Evolutionary conservation across 2,888 invertebrate species (phyloP).

Genomic region (Allolobophora icterica): DNA sequence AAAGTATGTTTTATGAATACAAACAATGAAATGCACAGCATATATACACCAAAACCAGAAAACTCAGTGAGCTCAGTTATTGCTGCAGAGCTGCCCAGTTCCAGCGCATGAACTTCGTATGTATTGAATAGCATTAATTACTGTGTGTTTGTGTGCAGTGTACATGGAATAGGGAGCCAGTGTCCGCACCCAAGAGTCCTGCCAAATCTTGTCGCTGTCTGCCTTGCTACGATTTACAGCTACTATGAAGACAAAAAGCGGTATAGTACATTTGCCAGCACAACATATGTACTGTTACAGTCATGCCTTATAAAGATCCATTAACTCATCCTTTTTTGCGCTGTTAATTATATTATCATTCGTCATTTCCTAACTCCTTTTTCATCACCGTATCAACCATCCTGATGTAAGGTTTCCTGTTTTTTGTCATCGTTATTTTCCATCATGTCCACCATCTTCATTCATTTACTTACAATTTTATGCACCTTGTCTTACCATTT

Average conservation of each 20-base stretch:
- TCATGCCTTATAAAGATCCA: not conserved
- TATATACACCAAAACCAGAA: too few relatives aligned
- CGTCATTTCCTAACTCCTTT: not conserved
- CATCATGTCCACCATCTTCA: not conserved
- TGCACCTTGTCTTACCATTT: not conserved
- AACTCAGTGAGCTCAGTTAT: too few relatives aligned
- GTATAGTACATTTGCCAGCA: not conserved
- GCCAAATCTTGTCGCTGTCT: constrained; percentile 80
- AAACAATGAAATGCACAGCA: not conserved
- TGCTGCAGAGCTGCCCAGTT: not conserved
- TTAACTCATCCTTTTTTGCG: not conserved
- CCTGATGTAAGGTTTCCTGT: not conserved
- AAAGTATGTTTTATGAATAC: not conserved
- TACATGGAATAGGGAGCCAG: constrained; percentile 76
- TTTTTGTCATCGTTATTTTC: not conserved
- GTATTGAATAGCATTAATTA: not conserved
- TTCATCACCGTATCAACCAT: not conserved
- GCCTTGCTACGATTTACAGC: constrained; percentile 75
- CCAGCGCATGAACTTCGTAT: not conserved
- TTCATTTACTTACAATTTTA: not conserved
- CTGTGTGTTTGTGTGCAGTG: constrained; percentile 51
- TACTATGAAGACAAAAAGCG: constrained; percentile 67
- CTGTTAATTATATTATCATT: not conserved
- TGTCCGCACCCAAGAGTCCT: constrained; percentile 82
- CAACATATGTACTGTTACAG: not conserved